phyloP scores from a whole-genome alignment of 2,888 invertebrate species.

The Chrysotoxum bicinctum region DNA sequence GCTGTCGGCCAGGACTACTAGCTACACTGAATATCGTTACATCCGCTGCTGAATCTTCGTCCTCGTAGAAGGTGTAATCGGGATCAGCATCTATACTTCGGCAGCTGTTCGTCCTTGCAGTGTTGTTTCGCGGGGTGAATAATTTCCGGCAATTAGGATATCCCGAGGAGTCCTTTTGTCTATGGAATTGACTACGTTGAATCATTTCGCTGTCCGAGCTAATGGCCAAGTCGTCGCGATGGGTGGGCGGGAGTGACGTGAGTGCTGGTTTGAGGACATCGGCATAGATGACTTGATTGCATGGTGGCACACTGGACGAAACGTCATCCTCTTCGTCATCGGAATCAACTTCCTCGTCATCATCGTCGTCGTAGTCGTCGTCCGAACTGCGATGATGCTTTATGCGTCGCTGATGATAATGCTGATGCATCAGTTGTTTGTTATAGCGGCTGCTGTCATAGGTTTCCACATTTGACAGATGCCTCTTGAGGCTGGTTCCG shows the following conservation, averaged over 20 bases:
- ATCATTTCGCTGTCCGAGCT: slow-evolving; percentile 70
- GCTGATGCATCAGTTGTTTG: slow-evolving; percentile 46
- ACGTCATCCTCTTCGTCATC: slow-evolving; percentile 58
- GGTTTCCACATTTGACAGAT: slow-evolving; percentile 75
- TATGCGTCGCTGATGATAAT: slow-evolving; percentile 43
- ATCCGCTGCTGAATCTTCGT: slow-evolving; percentile 32
- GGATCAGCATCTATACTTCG: slow-evolving; percentile 49
- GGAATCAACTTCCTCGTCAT: slow-evolving; percentile 76
- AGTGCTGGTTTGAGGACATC: slow-evolving; percentile 40
- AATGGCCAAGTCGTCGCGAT: slow-evolving; percentile 55
- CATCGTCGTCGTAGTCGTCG: slow-evolving; percentile 50
- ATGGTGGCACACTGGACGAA: slow-evolving; percentile 12
- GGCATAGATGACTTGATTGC: slow-evolving; percentile 46
- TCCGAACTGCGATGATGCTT: slow-evolving; percentile 40
- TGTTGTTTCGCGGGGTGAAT: slow-evolving; percentile 8
- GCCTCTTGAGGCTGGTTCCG: slow-evolving; percentile 75
- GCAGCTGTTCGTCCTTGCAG: slow-evolving; percentile 52
- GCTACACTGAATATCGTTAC: slow-evolving; percentile 50
- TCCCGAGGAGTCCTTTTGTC: slow-evolving; percentile 44
- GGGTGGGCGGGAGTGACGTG: not conserved
- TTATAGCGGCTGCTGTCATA: slow-evolving; percentile 72
- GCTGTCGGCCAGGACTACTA: slow-evolving; percentile 75
- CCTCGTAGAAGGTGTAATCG: slow-evolving; percentile 60
- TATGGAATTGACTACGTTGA: slow-evolving; percentile 38
- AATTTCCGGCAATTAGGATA: slow-evolving; percentile 58